Evolutionary conservation across 2,797 vertebrate genomes (phyloP), one percentile per base, ranked within the genome.

Genomic region (Cryptoprocta ferox): DNA sequence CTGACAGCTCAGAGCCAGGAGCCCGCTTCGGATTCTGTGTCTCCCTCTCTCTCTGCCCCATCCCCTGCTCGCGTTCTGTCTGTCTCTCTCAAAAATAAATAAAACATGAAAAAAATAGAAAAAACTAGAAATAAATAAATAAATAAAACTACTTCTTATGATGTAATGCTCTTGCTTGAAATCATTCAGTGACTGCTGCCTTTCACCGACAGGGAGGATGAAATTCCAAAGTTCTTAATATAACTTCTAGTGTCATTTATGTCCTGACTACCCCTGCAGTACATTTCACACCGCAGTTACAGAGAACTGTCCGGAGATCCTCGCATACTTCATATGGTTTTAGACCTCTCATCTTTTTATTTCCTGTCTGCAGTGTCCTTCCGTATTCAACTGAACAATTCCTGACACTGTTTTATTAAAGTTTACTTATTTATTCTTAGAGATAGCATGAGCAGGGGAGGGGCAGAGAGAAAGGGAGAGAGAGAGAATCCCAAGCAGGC

Each of bases 131-230:
- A 42, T 42, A 42, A 42, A 90, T 26, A 91, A 37, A 15, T 80
- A 85, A 78, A 61, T 75, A 75, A 81, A 75, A 53, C 73, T n/a
- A 70, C 35, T 63, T 61, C 8, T 78, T 80, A 18, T 42, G 6
- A 61, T 48, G 32, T 75, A 61, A 90, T 79, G 89, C 28, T 81
- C 83, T 95, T 66, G 5, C 28, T 87, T 90, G 28, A 96, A 92
- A 82, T 73, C 26, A 78, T 35, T 94, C 59, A 53, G 11, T 35
- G 48, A 89, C 70, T 6, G 21, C 32, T 75, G 30, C n/a, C 10
- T 10, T 75, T 84, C 78, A 39, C 35, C n/a, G 50, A 48, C 1
- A 53, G 24, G 6, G 28, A 50, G 18, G 28, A 42, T 84, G 81
- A 86, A 59, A 26, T 48, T 86, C 39, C 8, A 56, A 63, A 79